Evolutionary conservation across 2,888 invertebrate species (phyloP).

Genomic region (Agrotis clavis): DNA sequence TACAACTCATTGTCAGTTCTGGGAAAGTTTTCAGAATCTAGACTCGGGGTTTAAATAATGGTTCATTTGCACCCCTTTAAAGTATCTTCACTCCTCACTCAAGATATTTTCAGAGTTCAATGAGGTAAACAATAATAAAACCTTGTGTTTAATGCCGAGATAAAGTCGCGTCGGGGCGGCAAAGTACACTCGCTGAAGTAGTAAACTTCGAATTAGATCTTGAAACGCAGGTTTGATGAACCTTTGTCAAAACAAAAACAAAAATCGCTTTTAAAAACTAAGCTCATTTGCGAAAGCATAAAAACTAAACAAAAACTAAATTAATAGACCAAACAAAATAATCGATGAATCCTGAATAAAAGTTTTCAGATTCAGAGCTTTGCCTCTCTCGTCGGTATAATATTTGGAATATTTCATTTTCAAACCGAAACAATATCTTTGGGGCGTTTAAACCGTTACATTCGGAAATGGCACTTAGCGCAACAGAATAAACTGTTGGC

Average conservation of each 20-base stretch:
- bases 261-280: constrained; percentile 8
- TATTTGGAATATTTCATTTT: constrained; percentile 50
- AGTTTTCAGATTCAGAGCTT: constrained; percentile 36
- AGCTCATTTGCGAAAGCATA: constrained; percentile 11
- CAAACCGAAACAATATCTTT: constrained; percentile 66
- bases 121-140: constrained; percentile 36
- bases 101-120: constrained; percentile 18
- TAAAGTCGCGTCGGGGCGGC: constrained; percentile 20
- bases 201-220: constrained; percentile 41
- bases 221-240: constrained; percentile 13
- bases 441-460: constrained; percentile 61
- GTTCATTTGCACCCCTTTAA: constrained; percentile 26
- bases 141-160: constrained; percentile 32
- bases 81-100: constrained; percentile 7
- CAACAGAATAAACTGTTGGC: constrained; percentile 75
- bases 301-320: constrained; percentile 25
- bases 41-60: constrained; percentile 45
- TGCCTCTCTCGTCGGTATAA: constrained; percentile 16
- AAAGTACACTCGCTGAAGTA: constrained; percentile 25
- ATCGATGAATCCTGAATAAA: constrained; percentile 24
- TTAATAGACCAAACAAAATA: constrained; percentile 16
- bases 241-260: constrained; percentile 4
- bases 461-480: constrained; percentile 77
- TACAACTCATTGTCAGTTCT: constrained; percentile 58
- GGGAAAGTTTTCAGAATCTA: constrained; percentile 45